Evolutionary conservation across 2,888 invertebrate genomes (phyloP).

Genomic region (Thereva nobilitata): DNA sequence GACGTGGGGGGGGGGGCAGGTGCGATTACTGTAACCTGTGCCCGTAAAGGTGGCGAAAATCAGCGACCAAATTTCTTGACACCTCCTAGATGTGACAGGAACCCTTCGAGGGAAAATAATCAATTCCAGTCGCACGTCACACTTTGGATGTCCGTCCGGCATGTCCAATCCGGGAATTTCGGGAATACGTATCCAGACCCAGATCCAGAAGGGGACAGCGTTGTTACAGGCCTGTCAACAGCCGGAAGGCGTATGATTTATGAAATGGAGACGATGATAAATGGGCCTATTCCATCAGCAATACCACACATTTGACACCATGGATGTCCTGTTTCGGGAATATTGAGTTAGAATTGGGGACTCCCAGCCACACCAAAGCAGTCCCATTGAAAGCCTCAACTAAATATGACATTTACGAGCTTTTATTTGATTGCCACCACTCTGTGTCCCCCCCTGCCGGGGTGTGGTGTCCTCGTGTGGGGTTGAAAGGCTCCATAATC

Average conservation of each 20-base stretch:
- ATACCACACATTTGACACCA: conserved; percentile 21
- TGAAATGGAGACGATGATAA: conserved; percentile 34
- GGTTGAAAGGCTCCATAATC: conserved; percentile 1
- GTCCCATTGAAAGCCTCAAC: conserved; percentile 3
- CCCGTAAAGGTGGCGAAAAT: conserved; percentile 23
- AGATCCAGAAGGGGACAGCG: conserved; percentile 2
- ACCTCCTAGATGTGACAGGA: conserved; percentile 22
- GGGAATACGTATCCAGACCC: conserved; percentile 2
- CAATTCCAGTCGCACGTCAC: conserved; percentile 21
- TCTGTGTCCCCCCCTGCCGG: not conserved
- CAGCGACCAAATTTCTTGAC: conserved; percentile 25
- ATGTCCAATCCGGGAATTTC: conserved; percentile 3
- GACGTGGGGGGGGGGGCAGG: not conserved
- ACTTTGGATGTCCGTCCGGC: not conserved
- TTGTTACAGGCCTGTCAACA: conserved; percentile 21
- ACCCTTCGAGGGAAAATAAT: conserved; percentile 16
- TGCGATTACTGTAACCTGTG: conserved; percentile 6
- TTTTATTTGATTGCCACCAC: conserved; percentile 28
- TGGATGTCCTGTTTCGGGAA: conserved; percentile 23
- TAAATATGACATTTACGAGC: conserved; percentile 26
- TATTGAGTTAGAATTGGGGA: conserved; percentile 27
- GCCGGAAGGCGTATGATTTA: conserved; percentile 24
- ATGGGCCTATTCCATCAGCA: conserved; percentile 31
- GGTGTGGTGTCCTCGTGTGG: not conserved
- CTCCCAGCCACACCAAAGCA: not conserved